Conservation (phyloP, 2,113 vertebrate species). For the Melanocharis versteri region DNA sequence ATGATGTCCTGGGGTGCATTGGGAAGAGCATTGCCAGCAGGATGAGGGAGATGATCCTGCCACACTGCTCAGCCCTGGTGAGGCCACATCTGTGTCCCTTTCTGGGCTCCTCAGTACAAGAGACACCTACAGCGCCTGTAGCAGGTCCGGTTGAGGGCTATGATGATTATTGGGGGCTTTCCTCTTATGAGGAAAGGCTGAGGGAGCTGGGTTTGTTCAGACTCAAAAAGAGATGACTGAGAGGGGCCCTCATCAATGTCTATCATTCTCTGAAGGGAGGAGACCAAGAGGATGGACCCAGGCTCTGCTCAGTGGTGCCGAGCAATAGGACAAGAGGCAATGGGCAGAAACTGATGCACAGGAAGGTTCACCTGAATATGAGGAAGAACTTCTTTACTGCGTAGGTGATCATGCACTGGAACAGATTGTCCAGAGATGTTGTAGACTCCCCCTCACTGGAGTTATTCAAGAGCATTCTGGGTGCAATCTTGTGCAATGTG, state of each 20-base stretch:
- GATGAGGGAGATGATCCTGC: background rate
- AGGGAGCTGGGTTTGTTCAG: background rate
- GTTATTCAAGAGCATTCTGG: background rate
- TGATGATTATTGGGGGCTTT: background rate
- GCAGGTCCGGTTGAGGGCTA: background rate
- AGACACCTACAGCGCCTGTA: background rate
- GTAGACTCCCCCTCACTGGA: fast-evolving
- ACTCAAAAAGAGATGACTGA: background rate
- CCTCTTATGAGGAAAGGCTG: background rate
- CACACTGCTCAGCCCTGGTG: background rate
- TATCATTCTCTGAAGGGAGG: background rate
- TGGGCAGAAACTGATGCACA: background rate
- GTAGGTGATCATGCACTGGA: background rate
- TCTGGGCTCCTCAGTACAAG: background rate
- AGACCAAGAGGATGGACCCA: too few species aligned
- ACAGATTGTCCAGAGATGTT: too few species aligned
- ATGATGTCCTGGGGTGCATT: too few species aligned
- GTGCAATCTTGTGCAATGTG: background rate
- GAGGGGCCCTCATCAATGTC: background rate
- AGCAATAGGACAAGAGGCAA: background rate
- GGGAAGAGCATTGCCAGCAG: background rate
- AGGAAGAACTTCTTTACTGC: background rate
- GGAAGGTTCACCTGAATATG: background rate
- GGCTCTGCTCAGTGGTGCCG: fast-evolving
- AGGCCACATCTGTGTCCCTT: background rate